These are phyloP conservation scores for Tokudaia muenninki DNA, from an alignment of 2,797 vertebrate genomes.

Conservation along the genomic window DNA sequence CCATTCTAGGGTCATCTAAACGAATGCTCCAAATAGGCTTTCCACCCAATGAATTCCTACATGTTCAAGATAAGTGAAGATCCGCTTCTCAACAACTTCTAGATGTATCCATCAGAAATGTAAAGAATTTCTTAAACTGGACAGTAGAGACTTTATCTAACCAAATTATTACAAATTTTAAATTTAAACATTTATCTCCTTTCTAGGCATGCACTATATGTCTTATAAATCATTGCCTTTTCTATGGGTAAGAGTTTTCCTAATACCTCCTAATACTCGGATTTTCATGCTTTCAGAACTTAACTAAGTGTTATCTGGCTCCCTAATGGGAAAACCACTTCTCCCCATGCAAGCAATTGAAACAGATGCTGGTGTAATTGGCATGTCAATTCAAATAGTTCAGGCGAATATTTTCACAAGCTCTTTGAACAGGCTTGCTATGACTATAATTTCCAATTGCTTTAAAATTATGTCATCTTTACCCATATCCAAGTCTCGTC, in stretches of 20 bases:
- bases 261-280: constrained; percentile 63
- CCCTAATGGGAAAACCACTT: constrained; percentile 67
- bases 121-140: constrained; percentile 11
- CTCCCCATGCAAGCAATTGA: constrained; percentile 60
- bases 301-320: constrained; percentile 30
- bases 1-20: background rate
- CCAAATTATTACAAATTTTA: constrained; percentile 40
- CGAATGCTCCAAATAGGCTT: background rate
- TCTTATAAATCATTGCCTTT: constrained; percentile 33
- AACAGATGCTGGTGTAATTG: constrained; percentile 59
- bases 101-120: constrained; percentile 12
- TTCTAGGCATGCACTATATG: background rate
- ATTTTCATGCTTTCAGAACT: constrained; percentile 56
- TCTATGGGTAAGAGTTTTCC: constrained; percentile 37
- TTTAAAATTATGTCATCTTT: constrained; percentile 43
- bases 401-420: constrained; percentile 61
- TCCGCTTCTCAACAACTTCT: background rate
- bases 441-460: constrained; percentile 4
- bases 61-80: background rate
- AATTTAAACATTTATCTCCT: constrained; percentile 46
- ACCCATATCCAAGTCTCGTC: constrained; percentile 2
- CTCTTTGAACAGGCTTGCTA: constrained; percentile 47
- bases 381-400: constrained; percentile 46
- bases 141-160: constrained; percentile 8
- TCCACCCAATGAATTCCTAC: background rate